Evolutionary conservation across 1,140 invertebrate species (phyloP), one percentile per base, ranked within the genome.

Genomic region (Bombus consobrinus): DNA sequence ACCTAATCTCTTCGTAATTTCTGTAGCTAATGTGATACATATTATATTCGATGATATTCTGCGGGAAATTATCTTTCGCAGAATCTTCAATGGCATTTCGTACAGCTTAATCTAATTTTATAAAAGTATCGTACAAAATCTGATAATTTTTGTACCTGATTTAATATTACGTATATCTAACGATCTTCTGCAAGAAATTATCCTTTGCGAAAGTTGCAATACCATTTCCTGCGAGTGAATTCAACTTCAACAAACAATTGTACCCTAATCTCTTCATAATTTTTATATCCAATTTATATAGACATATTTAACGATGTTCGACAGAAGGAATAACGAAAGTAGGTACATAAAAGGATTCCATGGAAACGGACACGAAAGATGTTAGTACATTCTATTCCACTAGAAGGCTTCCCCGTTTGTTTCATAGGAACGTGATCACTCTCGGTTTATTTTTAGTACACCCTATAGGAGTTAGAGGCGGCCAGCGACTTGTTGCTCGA

Each of bases 381-480:
- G 25, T 10, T n/a, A 13, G 25, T n/a, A 62, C 28, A 5, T 2
- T 57, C 1, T 18, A 32, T 76, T 37, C n/a, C 59, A 28, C 28
- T n/a, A 12, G 3, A 18, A 83, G 41, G 9, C 22, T 47, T 53
- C 13, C 4, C 10, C 25, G 62, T 1, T n/a, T 15, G 43, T 69
- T 79, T 62, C 39, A 6, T 39, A 25, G 68, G 80, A 73, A 25
- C 32, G 5, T 62, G n/a, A 25, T n/a, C 10, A 5, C 12, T 47
- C 22, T 64, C 12, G 74, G 47, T 37, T 73, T 41, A 73, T 68
- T 86, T 89, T 90, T 73, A 53, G 86, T 41, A 78, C 88, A 91
- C 87, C 87, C 88, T 91, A 64, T 87, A 91, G 79, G 62, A 82
- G 90, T 81, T 82, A 87, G 82, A 77, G 72, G 83, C 90, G 88